Evolutionary conservation across 2,113 vertebrate species (phyloP), one percentile per base, ranked within the genome.

Genomic region (Tautogolabrus adspersus): DNA sequence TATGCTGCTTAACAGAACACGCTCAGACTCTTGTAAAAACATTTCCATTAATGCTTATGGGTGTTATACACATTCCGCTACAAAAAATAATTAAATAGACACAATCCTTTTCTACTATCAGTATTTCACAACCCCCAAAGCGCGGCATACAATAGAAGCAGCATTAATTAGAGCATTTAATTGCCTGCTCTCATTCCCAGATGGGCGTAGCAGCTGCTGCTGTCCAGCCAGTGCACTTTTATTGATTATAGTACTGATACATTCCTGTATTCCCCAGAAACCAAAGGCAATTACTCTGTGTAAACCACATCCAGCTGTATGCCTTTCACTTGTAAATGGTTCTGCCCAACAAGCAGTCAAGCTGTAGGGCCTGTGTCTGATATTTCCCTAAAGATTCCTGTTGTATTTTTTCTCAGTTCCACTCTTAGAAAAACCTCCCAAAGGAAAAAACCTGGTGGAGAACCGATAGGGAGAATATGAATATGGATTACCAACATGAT

Each of bases 201-300:
- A 91, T 89, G 89, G 82, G 58, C 67, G 38, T 18, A 79, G 76
- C 91, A 92, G 88, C 87, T 91, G 91, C 86, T 78, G 52, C 79
- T 57, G 82, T 90, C 82, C 64, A 87, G 72, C 65, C 80, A 75
- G 65, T 66, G 81, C 85, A 84, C 77, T 88, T 87, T 88, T 92
- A 93, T 93, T 92, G 92, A 93, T 93, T 93, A 88, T 87, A 73
- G 80, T 55, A 72, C 86, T 72, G 79, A 90, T 89, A 88, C 86
- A 82, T 83, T 86, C 87, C 75, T 88, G 85, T 89, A 89, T 88
- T 91, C 90, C 91, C 89, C 79, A 46, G 91, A 84, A 91, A 87
- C 86, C 85, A 63, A 67, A 89, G 75, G 89, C 90, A 91, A 92
- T 93, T 92, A 91, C 84, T 85, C 79, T 82, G 77, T 87, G 85